Evolutionary conservation across 2,888 invertebrate species (phyloP).

Genomic region (Mythimna lalbum): DNA sequence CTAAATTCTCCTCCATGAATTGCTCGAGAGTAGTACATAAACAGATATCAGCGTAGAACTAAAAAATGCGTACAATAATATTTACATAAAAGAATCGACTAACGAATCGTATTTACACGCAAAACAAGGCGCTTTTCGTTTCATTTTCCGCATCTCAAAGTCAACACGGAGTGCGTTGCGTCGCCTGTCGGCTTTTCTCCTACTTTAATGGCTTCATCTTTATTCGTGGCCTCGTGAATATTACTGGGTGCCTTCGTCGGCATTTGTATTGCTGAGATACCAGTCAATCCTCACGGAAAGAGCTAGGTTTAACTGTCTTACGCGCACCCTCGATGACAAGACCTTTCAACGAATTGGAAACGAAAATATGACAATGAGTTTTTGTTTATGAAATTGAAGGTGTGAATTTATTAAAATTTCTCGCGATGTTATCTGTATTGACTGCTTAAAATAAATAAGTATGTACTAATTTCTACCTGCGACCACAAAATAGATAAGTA

Average conservation of each 20-base stretch:
- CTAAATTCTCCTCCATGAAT: slow-evolving; percentile 25
- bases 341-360: slow-evolving; percentile 19
- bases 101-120: slow-evolving; percentile 75
- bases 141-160: slow-evolving; percentile 76
- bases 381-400: background rate
- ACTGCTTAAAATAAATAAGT: background rate
- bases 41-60: slow-evolving; percentile 55
- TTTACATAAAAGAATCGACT: slow-evolving; percentile 76
- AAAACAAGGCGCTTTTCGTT: slow-evolving; percentile 73
- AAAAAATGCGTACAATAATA: slow-evolving; percentile 68
- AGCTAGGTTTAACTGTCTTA: slow-evolving; percentile 28
- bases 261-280: slow-evolving; percentile 60
- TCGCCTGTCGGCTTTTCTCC: slow-evolving; percentile 71
- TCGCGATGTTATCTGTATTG: background rate
- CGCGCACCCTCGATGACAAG: slow-evolving; percentile 4
- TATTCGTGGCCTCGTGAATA: slow-evolving; percentile 73
- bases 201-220: slow-evolving; percentile 75
- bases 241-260: slow-evolving; percentile 65
- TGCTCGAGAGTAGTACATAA: slow-evolving; percentile 37
- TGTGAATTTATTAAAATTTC: background rate
- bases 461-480: too few species aligned
- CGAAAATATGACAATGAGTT: background rate
- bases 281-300: slow-evolving; percentile 43
- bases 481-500: too few species aligned
- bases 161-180: slow-evolving; percentile 70